These are phyloP conservation scores for Torymus aiolomorphi DNA, from an alignment of 2,888 invertebrate species.

Conservation along the genomic window DNA sequence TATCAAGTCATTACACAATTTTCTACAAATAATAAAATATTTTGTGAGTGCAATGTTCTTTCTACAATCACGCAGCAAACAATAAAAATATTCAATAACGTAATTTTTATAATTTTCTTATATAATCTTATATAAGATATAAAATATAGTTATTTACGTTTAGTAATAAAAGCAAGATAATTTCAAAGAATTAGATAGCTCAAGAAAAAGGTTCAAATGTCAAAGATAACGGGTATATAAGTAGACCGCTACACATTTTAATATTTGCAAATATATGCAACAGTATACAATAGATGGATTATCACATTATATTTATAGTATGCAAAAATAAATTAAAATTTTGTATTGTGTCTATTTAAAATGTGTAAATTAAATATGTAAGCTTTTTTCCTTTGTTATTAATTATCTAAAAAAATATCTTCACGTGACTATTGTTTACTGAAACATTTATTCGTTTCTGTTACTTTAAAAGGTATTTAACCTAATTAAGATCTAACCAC, in stretches of 20 bases:
- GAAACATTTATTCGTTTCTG: conserved; percentile 1
- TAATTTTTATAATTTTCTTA: not conserved
- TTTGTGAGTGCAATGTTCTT: not conserved
- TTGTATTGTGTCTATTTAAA: too few relatives aligned
- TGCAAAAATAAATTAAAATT: too few relatives aligned
- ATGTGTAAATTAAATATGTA: too few relatives aligned
- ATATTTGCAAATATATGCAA: not conserved
- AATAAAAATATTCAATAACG: conserved; percentile 18
- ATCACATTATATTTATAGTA: not conserved
- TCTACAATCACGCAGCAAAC: not conserved
- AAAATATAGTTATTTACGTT: too few relatives aligned
- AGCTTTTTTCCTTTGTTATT: too few relatives aligned
- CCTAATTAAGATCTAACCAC: not conserved
- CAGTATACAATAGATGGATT: not conserved
- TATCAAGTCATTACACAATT: not conserved
- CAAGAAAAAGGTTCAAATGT: too few relatives aligned
- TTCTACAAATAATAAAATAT: conserved; percentile 22
- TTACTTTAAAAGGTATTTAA: conserved; percentile 22
- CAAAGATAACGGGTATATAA: too few relatives aligned
- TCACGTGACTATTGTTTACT: not conserved
- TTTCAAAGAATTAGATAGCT: too few relatives aligned
- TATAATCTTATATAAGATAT: not conserved
- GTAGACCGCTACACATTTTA: too few relatives aligned
- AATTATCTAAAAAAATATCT: too few relatives aligned
- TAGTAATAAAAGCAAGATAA: too few relatives aligned